Evolutionary conservation across 2,797 vertebrate species (phyloP), one percentile per base, ranked within the genome.

Genomic region (Chrosomus eos): DNA sequence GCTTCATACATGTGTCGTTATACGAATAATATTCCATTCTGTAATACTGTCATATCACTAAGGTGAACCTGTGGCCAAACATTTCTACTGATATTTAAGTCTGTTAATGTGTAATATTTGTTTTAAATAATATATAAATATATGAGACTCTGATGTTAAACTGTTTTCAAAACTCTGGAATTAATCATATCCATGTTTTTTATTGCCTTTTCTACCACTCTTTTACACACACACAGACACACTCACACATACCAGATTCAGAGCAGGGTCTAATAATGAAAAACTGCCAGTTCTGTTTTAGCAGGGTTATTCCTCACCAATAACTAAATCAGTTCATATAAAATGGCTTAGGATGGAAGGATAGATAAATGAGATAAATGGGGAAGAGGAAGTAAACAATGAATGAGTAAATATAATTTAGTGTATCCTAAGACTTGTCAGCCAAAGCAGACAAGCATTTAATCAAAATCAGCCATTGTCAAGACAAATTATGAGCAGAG

Each of bases 211-310:
- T 64, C 18, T 64, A 26, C n/a, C n/a, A 48, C 45, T 74, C 74
- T 55, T 51, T 62, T 4, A 75, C 60, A 53, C 58, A 16, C 21
- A 53, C 38, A 81, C 18, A 70, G 13, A 7, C 23, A 40, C 19
- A 55, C 33, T 58, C 28, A 33, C 73, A 74, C 58, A 74, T 21
- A 31, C 5, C 5, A 62, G 13, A 74, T 55, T 60, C 26, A 84
- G 7, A 78, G 48, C 13, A 28, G 60, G 28, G 23, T 33, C 26
- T 68, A 64, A 67, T 53, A 85, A 85, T 67, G 48, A 76, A 80
- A 85, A 76, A 48, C 79, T 86, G 72, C 67, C 84, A 81, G 78
- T 31, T 84, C 74, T 7, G 13, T 55, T 55, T 86, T 40, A 75
- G 71, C 18, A 19, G 8, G 62, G 64, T 53, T 75, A 66, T 75